Base-by-base conservation (phyloP, 2,797 vertebrate species). In the Emys orbicularis region DNA sequence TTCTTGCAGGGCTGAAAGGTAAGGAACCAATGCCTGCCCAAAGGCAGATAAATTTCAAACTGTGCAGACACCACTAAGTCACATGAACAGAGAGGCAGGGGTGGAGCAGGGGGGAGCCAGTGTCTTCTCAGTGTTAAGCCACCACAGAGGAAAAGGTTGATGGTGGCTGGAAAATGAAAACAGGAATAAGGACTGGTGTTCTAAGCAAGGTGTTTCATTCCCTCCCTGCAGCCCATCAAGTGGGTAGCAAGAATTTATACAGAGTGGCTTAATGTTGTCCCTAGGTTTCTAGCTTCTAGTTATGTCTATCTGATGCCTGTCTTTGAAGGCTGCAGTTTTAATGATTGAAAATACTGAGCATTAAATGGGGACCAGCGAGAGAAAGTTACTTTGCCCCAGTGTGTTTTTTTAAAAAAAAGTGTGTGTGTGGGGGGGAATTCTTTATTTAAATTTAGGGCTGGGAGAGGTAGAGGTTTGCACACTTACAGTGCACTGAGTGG, bases 101-200 rank as follows among this genome's bases (percentile, higher is more conserved):
- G 93, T 87, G 37, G 81, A 52, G 90, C 52, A 59, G 16, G 2
- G n/a, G 76, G 56, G 91, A 65, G 65, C 4, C 0, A 0, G 37
- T 77, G 65, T 56, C 77, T 87, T 84, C 85, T 94, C 1, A 3
- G 54, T 88, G 82, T 90, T 47, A 12, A 86, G 54, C n/a, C 83
- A 50, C 52, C 1, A 2, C 52, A 49, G 89, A 83, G 77, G 61
- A 87, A 94, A 95, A 94, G 85, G 90, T 21, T 59, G 93, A 49
- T n/a, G 37, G 85, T 44, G 90, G 31, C 89, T 90, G 93, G 81
- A 23, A 95, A 94, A 68, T 44, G 92, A 92, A 95, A 96, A 57
- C 89, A 88, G 59, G 82, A 96, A 37, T 61, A 77, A 12, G 18
- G 41, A 11, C 5, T 34, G 53, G 13, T 16, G n/a, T 6, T 25